These are phyloP conservation scores for Drosophila nannoptera DNA, from an alignment of 1,140 invertebrate genomes.

Conservation along the genomic window DNA sequence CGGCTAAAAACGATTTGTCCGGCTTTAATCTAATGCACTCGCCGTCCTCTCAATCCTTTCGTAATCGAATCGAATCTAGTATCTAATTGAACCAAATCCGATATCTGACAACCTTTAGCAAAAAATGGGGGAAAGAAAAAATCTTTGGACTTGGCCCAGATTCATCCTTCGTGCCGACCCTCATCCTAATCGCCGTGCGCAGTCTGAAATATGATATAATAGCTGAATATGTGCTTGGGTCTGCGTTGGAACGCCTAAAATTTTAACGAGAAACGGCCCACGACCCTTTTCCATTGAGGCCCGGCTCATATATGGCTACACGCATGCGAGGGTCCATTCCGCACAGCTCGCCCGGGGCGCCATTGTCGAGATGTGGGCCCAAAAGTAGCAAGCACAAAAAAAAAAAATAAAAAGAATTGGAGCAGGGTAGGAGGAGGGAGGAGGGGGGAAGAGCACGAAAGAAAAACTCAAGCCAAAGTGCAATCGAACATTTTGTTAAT, in stretches of 20 bases:
- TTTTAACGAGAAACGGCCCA: constrained; percentile 38
- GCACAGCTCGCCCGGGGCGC: neutral
- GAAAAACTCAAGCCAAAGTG: constrained; percentile 60
- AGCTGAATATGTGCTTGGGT: constrained; percentile 21
- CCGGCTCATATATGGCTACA: constrained; percentile 27
- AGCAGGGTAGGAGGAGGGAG: neutral
- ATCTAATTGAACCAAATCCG: constrained; percentile 9
- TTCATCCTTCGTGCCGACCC: too few species aligned
- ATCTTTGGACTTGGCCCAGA: too few species aligned
- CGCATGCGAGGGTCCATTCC: constrained; percentile 40
- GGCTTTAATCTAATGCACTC: neutral
- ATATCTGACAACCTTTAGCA: constrained; percentile 3
- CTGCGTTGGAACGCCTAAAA: constrained; percentile 23
- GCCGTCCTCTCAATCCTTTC: neutral
- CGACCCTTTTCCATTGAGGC: constrained; percentile 23
- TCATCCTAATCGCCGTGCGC: neutral
- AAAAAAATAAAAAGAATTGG: constrained; percentile 3
- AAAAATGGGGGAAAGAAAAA: constrained; percentile 2
- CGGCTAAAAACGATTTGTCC: neutral
- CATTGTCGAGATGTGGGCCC: constrained; percentile 13
- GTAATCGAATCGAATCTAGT: constrained; percentile 7
- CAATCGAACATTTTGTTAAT: constrained; percentile 73
- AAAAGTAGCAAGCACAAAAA: too few species aligned
- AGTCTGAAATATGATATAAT: constrained; percentile 35
- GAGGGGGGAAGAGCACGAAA: constrained; percentile 23